Percentiles rank a stretch among this genome's conserved stretches.
These are phyloP conservation scores for Phoenoteleia sp. DNA, from an alignment of 2,888 invertebrate genomes.

Conservation along the genomic window DNA sequence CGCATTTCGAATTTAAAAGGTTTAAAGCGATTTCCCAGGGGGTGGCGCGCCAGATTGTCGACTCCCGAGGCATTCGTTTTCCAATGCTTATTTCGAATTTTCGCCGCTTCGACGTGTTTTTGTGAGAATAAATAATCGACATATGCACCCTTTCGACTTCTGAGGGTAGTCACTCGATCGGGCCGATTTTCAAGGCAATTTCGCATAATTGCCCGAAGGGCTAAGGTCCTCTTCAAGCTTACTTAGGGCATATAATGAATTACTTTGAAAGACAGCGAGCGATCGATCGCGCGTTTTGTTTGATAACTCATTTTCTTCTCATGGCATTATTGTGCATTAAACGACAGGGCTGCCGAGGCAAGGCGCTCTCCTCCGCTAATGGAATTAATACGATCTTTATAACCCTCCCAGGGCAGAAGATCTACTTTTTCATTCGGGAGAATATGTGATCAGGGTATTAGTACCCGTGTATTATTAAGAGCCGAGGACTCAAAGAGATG, in stretches of 20 bases:
- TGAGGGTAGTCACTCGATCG: slow-evolving; percentile 6
- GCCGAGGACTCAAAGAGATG: slow-evolving; percentile 82
- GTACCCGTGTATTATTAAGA: slow-evolving; percentile 86
- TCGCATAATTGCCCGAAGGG: slow-evolving; percentile 25
- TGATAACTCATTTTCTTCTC: slow-evolving; percentile 65
- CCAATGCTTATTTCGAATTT: slow-evolving; percentile 22
- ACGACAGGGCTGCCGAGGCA: slow-evolving; percentile 37
- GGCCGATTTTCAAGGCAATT: slow-evolving; percentile 37
- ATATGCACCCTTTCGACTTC: background rate
- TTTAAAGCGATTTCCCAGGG: slow-evolving; percentile 86
- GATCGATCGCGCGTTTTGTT: slow-evolving; percentile 57
- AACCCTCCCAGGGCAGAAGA: slow-evolving; percentile 84
- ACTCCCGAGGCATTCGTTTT: slow-evolving; percentile 71
- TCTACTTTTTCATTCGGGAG: slow-evolving; percentile 85
- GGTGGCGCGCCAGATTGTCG: slow-evolving; percentile 81
- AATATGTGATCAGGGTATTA: slow-evolving; percentile 87
- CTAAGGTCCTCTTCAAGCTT: background rate
- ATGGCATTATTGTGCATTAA: slow-evolving; percentile 55
- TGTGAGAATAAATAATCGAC: slow-evolving; percentile 19
- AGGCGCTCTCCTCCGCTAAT: slow-evolving; percentile 81
- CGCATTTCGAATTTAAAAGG: slow-evolving; percentile 85
- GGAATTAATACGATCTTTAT: slow-evolving; percentile 85
- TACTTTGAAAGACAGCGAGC: slow-evolving; percentile 31
- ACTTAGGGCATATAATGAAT: slow-evolving; percentile 34
- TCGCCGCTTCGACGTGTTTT: background rate